Conservation (phyloP, 1,140 invertebrate genomes). For the Chironomus striatipennis region DNA sequence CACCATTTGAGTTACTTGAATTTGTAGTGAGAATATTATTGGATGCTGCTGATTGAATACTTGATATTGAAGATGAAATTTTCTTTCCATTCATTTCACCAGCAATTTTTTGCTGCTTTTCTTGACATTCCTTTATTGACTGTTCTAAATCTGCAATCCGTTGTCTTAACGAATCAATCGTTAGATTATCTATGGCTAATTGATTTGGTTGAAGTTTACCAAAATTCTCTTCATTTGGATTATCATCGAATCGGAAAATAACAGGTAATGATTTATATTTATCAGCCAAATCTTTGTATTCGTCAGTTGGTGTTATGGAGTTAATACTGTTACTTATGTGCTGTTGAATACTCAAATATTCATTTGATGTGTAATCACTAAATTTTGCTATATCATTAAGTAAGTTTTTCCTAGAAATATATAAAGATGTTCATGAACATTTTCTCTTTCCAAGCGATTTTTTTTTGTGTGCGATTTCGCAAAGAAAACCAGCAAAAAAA, state of each 20-base stretch:
- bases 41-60: conserved; percentile 29
- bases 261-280: conserved; percentile 73
- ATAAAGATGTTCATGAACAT: conserved; percentile 29
- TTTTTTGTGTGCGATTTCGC: neutral
- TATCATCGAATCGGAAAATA: conserved; percentile 74
- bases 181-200: conserved; percentile 83
- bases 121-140: conserved; percentile 57
- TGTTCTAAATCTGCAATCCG: conserved; percentile 68
- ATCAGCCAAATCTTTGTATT: conserved; percentile 74
- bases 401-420: conserved; percentile 54
- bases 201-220: conserved; percentile 72
- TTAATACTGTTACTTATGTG: conserved; percentile 60
- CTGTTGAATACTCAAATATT: conserved; percentile 64
- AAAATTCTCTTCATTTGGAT: conserved; percentile 71
- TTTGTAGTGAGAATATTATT: neutral
- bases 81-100: conserved; percentile 40
- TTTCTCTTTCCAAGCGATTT: conserved; percentile 18
- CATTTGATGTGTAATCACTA: conserved; percentile 64
- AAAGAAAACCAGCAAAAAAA: too few relatives aligned
- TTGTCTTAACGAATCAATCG: conserved; percentile 73
- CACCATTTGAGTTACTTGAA: conserved; percentile 32
- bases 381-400: conserved; percentile 62
- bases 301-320: conserved; percentile 64
- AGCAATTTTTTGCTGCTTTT: conserved; percentile 48
- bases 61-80: conserved; percentile 22